Conservation (phyloP, 2,113 vertebrate genomes). For the Balaenoptera acutorostrata region DNA sequence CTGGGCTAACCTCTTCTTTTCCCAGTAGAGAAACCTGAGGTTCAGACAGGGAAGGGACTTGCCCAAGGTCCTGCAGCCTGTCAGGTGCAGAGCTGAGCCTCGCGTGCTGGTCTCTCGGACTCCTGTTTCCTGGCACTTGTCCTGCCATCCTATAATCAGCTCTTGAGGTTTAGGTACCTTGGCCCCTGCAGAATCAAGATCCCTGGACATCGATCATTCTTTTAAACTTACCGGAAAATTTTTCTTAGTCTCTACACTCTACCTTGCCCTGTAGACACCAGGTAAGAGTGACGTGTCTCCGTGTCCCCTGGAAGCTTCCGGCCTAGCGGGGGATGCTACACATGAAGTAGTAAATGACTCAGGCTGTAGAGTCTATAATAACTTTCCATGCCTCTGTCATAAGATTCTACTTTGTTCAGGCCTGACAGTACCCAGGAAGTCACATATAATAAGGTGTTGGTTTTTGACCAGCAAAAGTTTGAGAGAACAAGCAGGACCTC, state of each 20-base stretch:
- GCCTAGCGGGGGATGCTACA: background rate
- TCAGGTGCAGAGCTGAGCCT: background rate
- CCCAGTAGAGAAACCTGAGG: background rate
- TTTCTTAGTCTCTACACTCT: background rate
- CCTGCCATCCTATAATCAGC: background rate
- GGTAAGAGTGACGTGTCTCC: background rate
- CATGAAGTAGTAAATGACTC: background rate
- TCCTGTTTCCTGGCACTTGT: background rate
- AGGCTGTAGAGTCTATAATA: background rate
- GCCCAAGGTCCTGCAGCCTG: background rate
- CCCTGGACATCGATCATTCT: background rate
- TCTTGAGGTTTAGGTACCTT: background rate
- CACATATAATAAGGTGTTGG: background rate
- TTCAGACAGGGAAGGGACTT: background rate
- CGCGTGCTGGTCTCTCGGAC: background rate
- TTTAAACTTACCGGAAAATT: background rate
- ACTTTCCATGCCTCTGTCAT: background rate
- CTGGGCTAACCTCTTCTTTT: background rate
- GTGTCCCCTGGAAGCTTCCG: background rate
- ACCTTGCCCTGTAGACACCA: background rate
- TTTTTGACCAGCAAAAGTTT: constrained; percentile 8
- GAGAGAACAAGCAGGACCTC: background rate
- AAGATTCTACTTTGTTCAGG: background rate
- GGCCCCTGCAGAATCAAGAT: background rate
- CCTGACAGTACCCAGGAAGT: background rate